Conservation (phyloP, 2,113 vertebrate genomes). For the Coryphaenoides rupestris region DNA sequence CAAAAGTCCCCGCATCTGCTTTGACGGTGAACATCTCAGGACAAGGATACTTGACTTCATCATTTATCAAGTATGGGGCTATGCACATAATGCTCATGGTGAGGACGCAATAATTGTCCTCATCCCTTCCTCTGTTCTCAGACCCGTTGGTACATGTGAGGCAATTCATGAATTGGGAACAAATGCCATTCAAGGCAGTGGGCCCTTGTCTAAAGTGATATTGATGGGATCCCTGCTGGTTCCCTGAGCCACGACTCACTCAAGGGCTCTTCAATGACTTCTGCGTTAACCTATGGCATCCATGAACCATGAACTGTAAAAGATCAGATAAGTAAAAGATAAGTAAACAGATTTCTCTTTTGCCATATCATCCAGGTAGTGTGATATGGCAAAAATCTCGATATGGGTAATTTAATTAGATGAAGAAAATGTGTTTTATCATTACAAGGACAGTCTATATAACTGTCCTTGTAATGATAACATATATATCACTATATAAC, state of each 20-base stretch:
- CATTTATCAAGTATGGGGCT: neutral
- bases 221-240: slow-evolving; percentile 1
- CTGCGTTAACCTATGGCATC: no score
- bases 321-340: no score
- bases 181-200: slow-evolving; percentile 11
- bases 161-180: slow-evolving; percentile 18
- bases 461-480: no score
- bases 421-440: no score
- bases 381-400: no score
- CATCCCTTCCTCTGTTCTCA: neutral
- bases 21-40: slow-evolving; percentile 24
- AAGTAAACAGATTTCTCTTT: no score
- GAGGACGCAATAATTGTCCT: neutral
- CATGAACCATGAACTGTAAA: no score
- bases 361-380: no score
- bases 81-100: neutral
- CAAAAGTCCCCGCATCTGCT: slow-evolving; percentile 26
- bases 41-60: neutral
- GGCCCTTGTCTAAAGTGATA: slow-evolving; percentile 5
- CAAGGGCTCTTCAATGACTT: no score
- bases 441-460: no score
- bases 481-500: no score
- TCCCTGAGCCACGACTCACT: neutral
- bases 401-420: no score
- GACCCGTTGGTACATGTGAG: slow-evolving; percentile 3